Evolutionary conservation across 2,113 vertebrate genomes (phyloP).

Genomic region (Chaetorhynchus papuensis): DNA sequence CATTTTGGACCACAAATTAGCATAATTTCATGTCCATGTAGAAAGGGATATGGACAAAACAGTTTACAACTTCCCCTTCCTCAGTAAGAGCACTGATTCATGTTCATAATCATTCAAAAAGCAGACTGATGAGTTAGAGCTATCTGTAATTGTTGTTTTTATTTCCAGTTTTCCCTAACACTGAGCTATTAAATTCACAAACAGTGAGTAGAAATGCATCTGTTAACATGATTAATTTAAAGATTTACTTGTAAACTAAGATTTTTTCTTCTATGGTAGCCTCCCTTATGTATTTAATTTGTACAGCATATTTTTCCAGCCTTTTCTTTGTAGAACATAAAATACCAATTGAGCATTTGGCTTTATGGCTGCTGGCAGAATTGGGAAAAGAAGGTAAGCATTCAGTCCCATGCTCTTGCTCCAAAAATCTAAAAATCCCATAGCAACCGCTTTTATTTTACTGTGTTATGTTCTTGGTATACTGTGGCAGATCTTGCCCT

Average conservation of each 20-base stretch:
- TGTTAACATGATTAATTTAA: background rate
- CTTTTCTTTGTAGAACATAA: background rate
- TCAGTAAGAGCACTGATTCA: background rate
- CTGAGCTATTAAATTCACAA: background rate
- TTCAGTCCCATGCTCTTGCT: background rate
- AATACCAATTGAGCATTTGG: background rate
- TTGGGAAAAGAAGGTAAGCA: background rate
- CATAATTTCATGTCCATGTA: background rate
- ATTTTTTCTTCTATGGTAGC: background rate
- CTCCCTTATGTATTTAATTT: background rate
- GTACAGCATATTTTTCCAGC: background rate
- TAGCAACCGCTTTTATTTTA: background rate
- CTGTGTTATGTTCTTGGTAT: background rate
- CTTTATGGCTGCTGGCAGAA: background rate
- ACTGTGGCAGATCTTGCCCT: background rate
- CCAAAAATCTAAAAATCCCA: background rate
- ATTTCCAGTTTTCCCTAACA: background rate
- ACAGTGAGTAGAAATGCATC: background rate
- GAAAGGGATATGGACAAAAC: background rate
- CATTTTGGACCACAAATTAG: background rate
- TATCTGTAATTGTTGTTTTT: background rate
- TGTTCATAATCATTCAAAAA: background rate
- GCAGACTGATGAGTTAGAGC: background rate
- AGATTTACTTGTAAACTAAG: background rate
- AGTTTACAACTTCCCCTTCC: background rate